phyloP scores from a whole-genome alignment of 2,113 vertebrate genomes.

The Limanda limanda region DNA sequence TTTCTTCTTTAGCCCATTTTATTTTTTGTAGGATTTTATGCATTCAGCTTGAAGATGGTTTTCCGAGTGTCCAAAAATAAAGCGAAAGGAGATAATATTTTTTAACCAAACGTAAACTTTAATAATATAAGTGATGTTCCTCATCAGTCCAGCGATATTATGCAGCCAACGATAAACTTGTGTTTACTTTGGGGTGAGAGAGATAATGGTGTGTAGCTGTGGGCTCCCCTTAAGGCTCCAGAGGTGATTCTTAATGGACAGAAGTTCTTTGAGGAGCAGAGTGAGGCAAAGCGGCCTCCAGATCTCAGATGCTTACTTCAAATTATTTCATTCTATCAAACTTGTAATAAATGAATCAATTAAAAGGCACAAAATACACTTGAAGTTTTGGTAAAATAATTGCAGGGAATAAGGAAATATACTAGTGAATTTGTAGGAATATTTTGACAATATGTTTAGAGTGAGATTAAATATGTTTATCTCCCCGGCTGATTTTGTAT shows the following conservation, averaged over 20 bases:
- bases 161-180: constrained; percentile 38
- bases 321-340: background rate
- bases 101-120: background rate
- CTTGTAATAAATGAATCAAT: background rate
- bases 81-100: background rate
- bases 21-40: background rate
- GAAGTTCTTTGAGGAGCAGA: constrained; percentile 19
- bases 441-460: background rate
- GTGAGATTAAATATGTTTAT: background rate
- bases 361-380: background rate
- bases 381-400: background rate
- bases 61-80: background rate
- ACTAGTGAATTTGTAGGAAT: background rate
- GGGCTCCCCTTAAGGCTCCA: constrained; percentile 49
- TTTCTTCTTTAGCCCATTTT: background rate
- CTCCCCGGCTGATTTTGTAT: no score
- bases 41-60: background rate
- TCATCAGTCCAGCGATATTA: constrained; percentile 18
- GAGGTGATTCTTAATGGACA: constrained; percentile 34
- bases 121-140: background rate
- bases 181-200: constrained; percentile 53
- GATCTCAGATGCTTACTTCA: constrained; percentile 14
- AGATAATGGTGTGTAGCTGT: constrained; percentile 51
- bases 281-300: no score
- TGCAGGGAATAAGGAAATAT: background rate